These are phyloP conservation scores for Eumaeus atala DNA, from an alignment of 1,140 invertebrate genomes.

Conservation along the genomic window DNA sequence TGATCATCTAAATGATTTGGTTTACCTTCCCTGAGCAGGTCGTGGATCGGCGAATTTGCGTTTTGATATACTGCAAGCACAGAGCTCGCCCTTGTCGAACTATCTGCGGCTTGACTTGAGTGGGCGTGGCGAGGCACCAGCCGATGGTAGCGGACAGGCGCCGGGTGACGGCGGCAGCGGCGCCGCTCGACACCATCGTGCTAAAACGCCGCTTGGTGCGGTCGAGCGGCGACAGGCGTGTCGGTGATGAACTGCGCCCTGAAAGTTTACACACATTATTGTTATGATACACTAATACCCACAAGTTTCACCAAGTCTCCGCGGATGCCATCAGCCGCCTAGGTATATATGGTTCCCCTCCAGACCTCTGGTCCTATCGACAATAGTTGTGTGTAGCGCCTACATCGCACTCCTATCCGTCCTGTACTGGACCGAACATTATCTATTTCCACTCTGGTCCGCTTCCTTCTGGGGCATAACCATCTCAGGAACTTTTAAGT, in stretches of 20 bases:
- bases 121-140: conserved; percentile 58
- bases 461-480: too few relatives aligned
- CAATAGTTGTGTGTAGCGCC: too few relatives aligned
- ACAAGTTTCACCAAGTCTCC: too few relatives aligned
- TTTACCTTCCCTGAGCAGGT: conserved; percentile 52
- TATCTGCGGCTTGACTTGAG: conserved; percentile 64
- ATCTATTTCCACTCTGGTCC: too few relatives aligned
- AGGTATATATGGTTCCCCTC: too few relatives aligned
- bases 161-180: conserved; percentile 57
- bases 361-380: too few relatives aligned
- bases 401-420: too few relatives aligned
- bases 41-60: conserved; percentile 54
- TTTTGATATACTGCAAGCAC: conserved; percentile 64
- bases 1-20: background rate
- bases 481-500: too few relatives aligned
- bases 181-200: conserved; percentile 59
- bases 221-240: conserved; percentile 51
- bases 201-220: conserved; percentile 63
- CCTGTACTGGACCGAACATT: too few relatives aligned
- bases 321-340: too few relatives aligned
- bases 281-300: background rate
- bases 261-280: conserved; percentile 21
- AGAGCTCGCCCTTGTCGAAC: conserved; percentile 63
- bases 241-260: conserved; percentile 31
- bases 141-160: conserved; percentile 63